Base-by-base conservation (phyloP, 2,888 invertebrate species). In the Magallana nippona region DNA sequence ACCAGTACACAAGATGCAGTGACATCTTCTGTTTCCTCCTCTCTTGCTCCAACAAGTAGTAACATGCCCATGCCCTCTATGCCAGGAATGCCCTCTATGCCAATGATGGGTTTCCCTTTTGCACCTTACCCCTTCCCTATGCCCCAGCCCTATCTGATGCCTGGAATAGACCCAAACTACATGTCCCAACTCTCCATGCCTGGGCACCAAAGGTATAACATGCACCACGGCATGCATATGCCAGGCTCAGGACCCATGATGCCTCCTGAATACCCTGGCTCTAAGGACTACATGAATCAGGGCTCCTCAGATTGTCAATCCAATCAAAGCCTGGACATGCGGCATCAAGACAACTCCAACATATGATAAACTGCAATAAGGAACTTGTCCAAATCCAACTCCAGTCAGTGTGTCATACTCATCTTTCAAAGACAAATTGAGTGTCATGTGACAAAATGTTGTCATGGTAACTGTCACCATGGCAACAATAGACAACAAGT, bases 61-160 rank as follows among this genome's bases (percentile, higher is more conserved):
- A 80, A 84, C 58, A 86, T 86, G 84, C 79, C 44, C 44, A 44
- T 44, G 44, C 44, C 85, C 58, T 60, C 71, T 17, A 85, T 80
- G 83, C 22, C 62, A 8, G 55, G 58, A 32, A 83, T 83, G 79
- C 44, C 62, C 10, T 79, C 79, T 1, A 84, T 84, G 82, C 44
- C 78, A 13, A 81, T 81, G 81, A 79, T 84, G 80, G 85, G 85
- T 32, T 86, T 86, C 58, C 85, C 85, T 15, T 86, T 86, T 81
- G 58, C 79, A 10, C 85, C 85, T 1, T 84, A 86, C 82, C 82
- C 85, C 17, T 86, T 86, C 78, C 85, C 85, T 19, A 81, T 86
- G 55, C 85, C 84, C 13, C 71, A 79, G 27, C 85, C 85, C 0
- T 83, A 82, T 22, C 77, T 86, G 78, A 85, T 85, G 83, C 78